These are phyloP conservation scores for Pterocles burchelli DNA, from an alignment of 2,113 vertebrate species.

Conservation along the genomic window DNA sequence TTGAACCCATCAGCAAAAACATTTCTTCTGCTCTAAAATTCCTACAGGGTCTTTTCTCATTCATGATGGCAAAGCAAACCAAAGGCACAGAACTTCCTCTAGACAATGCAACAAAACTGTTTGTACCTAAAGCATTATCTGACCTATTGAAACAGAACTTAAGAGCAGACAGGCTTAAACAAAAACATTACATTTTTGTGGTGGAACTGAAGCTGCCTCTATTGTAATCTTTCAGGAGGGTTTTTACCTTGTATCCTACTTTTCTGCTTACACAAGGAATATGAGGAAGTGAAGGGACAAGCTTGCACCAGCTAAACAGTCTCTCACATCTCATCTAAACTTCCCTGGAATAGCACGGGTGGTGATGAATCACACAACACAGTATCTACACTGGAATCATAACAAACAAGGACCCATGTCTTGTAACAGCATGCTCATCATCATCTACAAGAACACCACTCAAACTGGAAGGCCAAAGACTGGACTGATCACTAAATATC, in stretches of 20 bases:
- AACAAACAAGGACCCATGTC: neutral
- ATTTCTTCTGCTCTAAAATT: neutral
- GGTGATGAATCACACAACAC: neutral
- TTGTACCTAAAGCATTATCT: neutral
- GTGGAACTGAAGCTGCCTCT: neutral
- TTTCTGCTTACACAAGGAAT: neutral
- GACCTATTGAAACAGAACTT: neutral
- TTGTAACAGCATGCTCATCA: neutral
- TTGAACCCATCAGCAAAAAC: neutral
- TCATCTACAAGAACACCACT: neutral
- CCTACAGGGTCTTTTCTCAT: neutral
- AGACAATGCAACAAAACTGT: neutral
- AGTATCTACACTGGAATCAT: neutral
- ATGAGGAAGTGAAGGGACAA: neutral
- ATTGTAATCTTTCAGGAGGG: neutral
- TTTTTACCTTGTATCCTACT: neutral
- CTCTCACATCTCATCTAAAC: neutral
- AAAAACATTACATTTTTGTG: neutral
- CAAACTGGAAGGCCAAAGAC: neutral
- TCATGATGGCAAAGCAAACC: neutral
- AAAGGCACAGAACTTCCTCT: neutral
- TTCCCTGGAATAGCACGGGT: neutral
- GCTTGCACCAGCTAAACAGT: neutral
- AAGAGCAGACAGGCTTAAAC: neutral
- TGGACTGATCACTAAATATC: neutral